Base-by-base conservation (phyloP, 2,797 vertebrate species). In the Danio jaintianensis region DNA sequence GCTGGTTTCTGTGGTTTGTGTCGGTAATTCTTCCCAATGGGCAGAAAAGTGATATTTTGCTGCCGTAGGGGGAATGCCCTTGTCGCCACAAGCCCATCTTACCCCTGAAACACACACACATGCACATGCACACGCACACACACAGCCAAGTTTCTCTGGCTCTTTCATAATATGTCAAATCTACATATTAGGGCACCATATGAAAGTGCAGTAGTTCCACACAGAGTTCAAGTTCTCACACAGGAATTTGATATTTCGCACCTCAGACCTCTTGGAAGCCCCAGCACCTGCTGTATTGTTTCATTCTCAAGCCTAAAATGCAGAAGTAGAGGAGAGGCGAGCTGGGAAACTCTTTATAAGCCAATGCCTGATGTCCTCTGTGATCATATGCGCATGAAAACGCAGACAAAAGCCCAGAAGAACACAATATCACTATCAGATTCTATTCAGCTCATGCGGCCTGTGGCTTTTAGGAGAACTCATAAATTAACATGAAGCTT, bases 21-120 rank as follows among this genome's bases (percentile, higher is more conserved):
- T 92, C 88, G 71, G 83, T 86, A 82, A 87, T 86, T 82, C 86
- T 87, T 76, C 89, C 85, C 82, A 84, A 85, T 71, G 80, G 84
- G 70, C 88, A 86, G 90, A 92, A 86, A 93, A 92, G 88, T 90
- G 88, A 93, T 93, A 92, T 92, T 92, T 88, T 89, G 82, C 89
- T 90, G 90, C 91, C 89, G 82, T 75, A 80, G 15, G 88, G 90
- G 88, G 88, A 90, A 90, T 87, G 85, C 85, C 86, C 81, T 71
- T 85, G 83, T 89, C 87, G 88, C 89, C 85, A 67, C 85, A 81
- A 47, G 55, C 63, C 59, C 74, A 66, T 58, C 18, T 62, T 52
- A 73, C 43, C 45, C 68, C 77, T 74, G 45, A 78, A 76, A 83
- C 7, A 38, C 64, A 70, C 58, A 75, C 56, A 74, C 64, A 56